Base-by-base conservation (phyloP, 2,797 vertebrate species). In the Sebastes diaconus region DNA sequence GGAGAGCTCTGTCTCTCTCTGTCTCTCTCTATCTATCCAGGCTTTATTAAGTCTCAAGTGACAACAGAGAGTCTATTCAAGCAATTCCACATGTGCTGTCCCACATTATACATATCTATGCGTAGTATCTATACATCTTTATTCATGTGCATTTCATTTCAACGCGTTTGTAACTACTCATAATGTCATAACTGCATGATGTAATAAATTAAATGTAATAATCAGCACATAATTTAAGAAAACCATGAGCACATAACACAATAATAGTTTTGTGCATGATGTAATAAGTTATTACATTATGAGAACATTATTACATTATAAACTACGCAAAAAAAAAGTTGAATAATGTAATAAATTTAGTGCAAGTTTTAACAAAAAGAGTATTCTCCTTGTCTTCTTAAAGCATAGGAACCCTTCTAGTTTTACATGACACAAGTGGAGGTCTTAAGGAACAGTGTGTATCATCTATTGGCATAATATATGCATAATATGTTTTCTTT, bases 31-130 rank as follows among this genome's bases (percentile, higher is more conserved):
- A 27, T 77, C 52, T 73, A 34, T 73, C 52, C 61, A 6, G 60
- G 24, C 70, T 88, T 88, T 83, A 90, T 84, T 59, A 80, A 72
- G 82, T 82, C 81, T 85, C 75, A 9, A 73, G 81, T 77, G 81
- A 83, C 80, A 79, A 86, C 79, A 86, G 71, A 71, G 78, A 68
- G 63, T 69, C 86, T 75, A 60, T 85, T 88, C 75, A 86, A 75
- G 52, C 73, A 18, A 75, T 76, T 81, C 46, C 50, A 61, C 20
- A 52, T 5, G 8, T 67, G 63, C 67, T 66, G 68, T 61, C 74
- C 60, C 66, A 55, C 78, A 52, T 83, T 61, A 81, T 69, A 20
- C 50, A n/a, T 0, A 46, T 16, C 46, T 2, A 18, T 18, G 18
- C 6, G 6, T 18, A 46, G 16, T 24, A 54, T 68, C 66, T 39